phyloP scores from a whole-genome alignment of 1,140 invertebrate species.

The Propsilocerus akamusi region DNA sequence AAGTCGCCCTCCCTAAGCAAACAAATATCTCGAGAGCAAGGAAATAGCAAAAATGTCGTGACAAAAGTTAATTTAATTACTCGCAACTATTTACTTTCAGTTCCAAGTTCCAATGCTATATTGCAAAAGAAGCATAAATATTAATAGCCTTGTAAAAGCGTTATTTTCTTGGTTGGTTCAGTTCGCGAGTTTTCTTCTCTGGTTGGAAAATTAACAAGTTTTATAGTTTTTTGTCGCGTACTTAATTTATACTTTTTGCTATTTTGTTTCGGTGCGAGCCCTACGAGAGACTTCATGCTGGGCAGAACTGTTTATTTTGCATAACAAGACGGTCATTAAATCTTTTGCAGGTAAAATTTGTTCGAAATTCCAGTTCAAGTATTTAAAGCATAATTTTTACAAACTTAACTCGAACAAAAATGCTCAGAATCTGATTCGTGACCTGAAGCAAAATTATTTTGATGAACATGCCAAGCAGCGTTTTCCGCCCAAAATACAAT shows the following conservation, averaged over 20 bases:
- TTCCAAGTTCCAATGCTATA: not conserved
- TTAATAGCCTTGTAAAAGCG: constrained; percentile 1
- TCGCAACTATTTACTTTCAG: not conserved
- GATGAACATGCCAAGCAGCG: not conserved
- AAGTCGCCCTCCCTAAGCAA: no score
- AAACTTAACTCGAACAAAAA: no score
- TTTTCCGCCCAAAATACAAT: not conserved
- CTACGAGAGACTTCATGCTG: no score
- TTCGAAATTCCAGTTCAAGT: no score
- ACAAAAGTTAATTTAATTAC: constrained; percentile 1
- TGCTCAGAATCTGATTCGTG: no score
- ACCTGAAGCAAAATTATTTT: no score
- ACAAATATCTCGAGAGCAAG: no score
- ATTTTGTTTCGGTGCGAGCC: no score
- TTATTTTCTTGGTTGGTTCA: not conserved
- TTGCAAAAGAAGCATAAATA: not conserved
- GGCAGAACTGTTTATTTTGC: not conserved
- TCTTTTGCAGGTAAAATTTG: no score
- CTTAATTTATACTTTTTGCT: no score
- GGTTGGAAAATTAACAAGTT: not conserved
- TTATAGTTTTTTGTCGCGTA: constrained; percentile 1
- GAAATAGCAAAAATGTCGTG: not conserved
- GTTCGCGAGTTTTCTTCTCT: not conserved
- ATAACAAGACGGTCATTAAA: not conserved
- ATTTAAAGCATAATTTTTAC: no score